These are phyloP conservation scores for Dorcus hopei DNA, from an alignment of 2,888 invertebrate genomes.

Conservation along the genomic window DNA sequence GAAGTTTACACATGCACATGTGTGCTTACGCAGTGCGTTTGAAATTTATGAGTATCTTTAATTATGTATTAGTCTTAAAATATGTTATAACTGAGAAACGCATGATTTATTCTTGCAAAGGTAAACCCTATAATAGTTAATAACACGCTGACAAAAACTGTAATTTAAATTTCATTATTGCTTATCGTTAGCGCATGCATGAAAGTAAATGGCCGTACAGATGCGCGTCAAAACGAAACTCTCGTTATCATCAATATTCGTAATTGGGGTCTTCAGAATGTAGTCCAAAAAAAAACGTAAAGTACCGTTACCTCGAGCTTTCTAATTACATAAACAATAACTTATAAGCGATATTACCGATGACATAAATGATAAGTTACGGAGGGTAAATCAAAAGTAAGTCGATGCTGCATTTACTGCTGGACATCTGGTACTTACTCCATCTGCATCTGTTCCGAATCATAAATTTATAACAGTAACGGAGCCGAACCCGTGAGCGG, in stretches of 20 bases:
- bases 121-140: too few relatives aligned
- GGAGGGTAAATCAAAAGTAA: slow-evolving; percentile 16
- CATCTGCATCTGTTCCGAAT: slow-evolving; percentile 23
- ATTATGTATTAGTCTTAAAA: too few relatives aligned
- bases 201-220: too few relatives aligned
- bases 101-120: too few relatives aligned
- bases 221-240: too few relatives aligned
- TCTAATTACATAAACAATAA: slow-evolving; percentile 16
- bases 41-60: not conserved
- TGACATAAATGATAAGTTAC: slow-evolving; percentile 28
- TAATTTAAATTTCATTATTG: too few relatives aligned
- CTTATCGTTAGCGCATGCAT: too few relatives aligned
- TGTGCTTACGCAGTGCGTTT: not conserved
- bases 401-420: slow-evolving; percentile 19
- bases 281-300: not conserved
- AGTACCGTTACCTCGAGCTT: slow-evolving; percentile 5
- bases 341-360: slow-evolving; percentile 23
- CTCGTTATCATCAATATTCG: too few relatives aligned
- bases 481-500: slow-evolving; percentile 23
- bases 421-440: slow-evolving; percentile 29
- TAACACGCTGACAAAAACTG: too few relatives aligned
- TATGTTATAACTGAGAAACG: too few relatives aligned
- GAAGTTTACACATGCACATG: slow-evolving; percentile 11
- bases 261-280: not conserved
- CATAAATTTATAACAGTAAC: slow-evolving; percentile 30